Percentiles rank a stretch among this genome's conserved stretches.
Conservation (phyloP, 2,113 vertebrate genomes). For the Nettapus auritus region DNA sequence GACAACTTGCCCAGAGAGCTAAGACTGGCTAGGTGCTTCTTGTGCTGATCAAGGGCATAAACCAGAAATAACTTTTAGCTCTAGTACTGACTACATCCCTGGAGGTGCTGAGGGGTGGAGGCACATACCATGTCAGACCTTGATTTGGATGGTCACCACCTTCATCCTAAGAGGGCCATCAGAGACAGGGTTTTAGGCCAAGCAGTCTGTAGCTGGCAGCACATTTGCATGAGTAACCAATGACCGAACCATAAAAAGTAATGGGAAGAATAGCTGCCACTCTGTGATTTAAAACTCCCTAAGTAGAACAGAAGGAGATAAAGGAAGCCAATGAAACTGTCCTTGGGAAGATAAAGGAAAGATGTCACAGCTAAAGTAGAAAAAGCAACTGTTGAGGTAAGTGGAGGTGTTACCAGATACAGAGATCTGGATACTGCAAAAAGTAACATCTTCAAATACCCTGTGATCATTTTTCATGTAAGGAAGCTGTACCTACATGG, state of each 20-base stretch:
- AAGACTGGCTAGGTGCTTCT: background rate
- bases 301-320: background rate
- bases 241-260: slow-evolving; percentile 4
- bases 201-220: background rate
- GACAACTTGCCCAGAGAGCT: background rate
- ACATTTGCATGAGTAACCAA: slow-evolving; percentile 1
- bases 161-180: background rate
- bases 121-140: background rate
- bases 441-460: background rate
- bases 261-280: background rate
- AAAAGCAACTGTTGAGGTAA: background rate
- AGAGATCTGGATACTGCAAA: background rate
- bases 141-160: background rate
- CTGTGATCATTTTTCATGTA: background rate
- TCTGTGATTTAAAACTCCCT: background rate
- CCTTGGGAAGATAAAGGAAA: background rate
- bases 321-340: background rate
- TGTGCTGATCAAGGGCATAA: background rate
- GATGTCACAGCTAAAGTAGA: background rate
- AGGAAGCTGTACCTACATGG: background rate
- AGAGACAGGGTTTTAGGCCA: background rate
- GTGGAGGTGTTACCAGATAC: background rate
- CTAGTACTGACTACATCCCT: background rate
- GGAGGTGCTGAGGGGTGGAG: background rate
- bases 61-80: background rate